Conservation (phyloP, 2,113 vertebrate genomes). For the Gopherus flavomarginatus region DNA sequence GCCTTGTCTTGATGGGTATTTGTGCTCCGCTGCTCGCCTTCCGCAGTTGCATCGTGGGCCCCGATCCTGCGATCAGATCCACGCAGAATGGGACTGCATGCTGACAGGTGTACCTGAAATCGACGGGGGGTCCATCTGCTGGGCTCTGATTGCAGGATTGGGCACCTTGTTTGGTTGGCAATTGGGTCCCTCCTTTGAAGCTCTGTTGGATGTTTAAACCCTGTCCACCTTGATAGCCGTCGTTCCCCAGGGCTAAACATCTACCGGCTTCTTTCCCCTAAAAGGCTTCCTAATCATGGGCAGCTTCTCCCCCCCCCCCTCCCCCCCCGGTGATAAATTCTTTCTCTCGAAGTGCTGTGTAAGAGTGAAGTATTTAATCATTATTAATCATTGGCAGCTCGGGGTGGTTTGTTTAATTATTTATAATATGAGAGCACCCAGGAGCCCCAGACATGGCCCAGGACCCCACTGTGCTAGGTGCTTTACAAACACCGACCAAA, state of each 20-base stretch:
- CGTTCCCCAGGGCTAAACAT: neutral
- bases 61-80: neutral
- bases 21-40: neutral
- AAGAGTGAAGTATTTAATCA: accelerated
- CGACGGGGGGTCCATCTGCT: neutral
- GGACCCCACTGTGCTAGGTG: neutral
- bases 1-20: neutral
- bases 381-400: neutral
- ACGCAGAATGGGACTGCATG: neutral
- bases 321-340: neutral
- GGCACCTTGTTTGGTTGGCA: neutral
- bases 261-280: neutral
- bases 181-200: neutral
- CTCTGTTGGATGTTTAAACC: neutral
- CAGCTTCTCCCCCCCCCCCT: neutral
- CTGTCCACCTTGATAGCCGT: neutral
- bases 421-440: neutral
- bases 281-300: neutral
- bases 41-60: too few relatives aligned
- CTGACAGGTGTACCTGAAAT: neutral
- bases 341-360: neutral
- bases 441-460: neutral
- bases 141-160: neutral
- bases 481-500: neutral
- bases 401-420: neutral